These are phyloP conservation scores for Polypterus bichir DNA, from an alignment of 2,113 vertebrate species.

Conservation along the genomic window DNA sequence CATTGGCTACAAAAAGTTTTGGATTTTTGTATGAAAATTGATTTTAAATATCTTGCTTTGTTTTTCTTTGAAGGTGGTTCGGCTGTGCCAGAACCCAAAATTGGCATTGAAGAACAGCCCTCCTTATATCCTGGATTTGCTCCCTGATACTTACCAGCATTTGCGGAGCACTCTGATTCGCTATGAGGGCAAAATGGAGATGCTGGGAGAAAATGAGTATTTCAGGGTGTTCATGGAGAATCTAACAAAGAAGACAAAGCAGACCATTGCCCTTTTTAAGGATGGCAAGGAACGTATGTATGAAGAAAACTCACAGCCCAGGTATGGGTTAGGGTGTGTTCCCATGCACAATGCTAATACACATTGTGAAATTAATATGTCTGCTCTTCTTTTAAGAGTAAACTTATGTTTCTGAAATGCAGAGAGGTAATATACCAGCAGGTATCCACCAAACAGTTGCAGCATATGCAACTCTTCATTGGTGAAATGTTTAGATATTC, in stretches of 20 bases:
- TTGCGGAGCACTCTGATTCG: conserved; percentile 83
- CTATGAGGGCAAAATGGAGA: conserved; percentile 97
- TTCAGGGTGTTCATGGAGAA: conserved; percentile 98
- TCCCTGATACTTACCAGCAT: conserved; percentile 95
- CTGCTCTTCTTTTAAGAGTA: too few species aligned
- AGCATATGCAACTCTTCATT: too few species aligned
- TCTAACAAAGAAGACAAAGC: conserved; percentile 93
- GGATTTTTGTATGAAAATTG: too few species aligned
- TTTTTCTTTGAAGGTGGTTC: conserved; percentile 67
- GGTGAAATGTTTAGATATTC: too few species aligned
- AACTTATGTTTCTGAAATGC: too few species aligned
- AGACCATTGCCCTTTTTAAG: conserved; percentile 97
- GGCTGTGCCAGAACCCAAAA: conserved; percentile 92
- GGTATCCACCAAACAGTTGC: too few species aligned
- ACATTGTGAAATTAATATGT: neutral
- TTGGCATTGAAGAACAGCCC: conserved; percentile 95
- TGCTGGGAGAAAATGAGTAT: conserved; percentile 88
- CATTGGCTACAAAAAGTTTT: too few species aligned
- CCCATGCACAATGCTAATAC: neutral
- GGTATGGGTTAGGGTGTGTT: conserved; percentile 34
- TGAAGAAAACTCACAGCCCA: conserved; percentile 94
- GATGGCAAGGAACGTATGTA: conserved; percentile 97
- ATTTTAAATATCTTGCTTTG: conserved; percentile 5
- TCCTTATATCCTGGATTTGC: conserved; percentile 91
- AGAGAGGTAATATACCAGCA: too few species aligned